Conservation (phyloP, 2,797 vertebrate species). For the Lepus townsendii region DNA sequence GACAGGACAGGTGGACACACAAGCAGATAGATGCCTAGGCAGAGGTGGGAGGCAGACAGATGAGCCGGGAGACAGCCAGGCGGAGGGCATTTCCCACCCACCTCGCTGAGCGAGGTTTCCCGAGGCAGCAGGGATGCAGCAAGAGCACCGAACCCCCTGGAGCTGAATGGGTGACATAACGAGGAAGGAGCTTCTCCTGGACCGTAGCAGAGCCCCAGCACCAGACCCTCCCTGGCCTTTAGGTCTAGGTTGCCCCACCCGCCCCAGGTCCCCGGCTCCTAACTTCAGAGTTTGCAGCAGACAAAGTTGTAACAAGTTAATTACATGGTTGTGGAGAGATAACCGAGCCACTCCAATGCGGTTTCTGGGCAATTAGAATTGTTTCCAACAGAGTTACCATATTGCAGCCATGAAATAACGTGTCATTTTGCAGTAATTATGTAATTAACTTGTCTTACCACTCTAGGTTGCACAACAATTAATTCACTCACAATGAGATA, state of each 20-base stretch:
- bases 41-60: neutral
- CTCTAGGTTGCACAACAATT: constrained; percentile 83
- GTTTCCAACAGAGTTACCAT: constrained; percentile 86
- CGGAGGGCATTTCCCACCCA: neutral
- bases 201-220: neutral
- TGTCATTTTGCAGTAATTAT: constrained; percentile 85
- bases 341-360: constrained; percentile 76
- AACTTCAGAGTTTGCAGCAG: constrained; percentile 73
- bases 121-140: neutral
- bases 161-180: neutral
- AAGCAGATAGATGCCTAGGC: neutral
- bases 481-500: constrained; percentile 83
- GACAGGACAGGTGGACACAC: neutral
- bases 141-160: neutral
- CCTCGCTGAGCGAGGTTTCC: neutral
- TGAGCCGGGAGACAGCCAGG: neutral
- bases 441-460: constrained; percentile 86
- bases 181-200: neutral
- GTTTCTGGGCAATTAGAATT: constrained; percentile 85
- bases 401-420: constrained; percentile 84
- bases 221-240: neutral
- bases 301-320: constrained; percentile 82
- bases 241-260: neutral
- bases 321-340: constrained; percentile 81
- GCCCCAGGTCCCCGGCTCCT: constrained; percentile 36